phyloP scores from a whole-genome alignment of 2,888 invertebrate species.

The Aleiodes leptofemur region DNA sequence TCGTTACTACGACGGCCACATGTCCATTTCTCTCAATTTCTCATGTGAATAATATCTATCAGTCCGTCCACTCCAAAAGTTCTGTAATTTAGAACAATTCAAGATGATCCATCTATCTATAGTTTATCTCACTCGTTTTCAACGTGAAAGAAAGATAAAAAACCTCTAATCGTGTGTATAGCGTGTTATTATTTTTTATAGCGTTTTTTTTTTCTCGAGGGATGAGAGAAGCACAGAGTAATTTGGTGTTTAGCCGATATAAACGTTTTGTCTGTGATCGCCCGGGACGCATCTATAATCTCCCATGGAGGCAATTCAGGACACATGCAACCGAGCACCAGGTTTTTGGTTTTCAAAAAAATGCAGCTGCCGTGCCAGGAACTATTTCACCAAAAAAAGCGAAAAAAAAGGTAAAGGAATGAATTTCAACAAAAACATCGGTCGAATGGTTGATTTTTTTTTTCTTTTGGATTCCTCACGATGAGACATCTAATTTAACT shows the following conservation, averaged over 20 bases:
- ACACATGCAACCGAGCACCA: constrained; percentile 63
- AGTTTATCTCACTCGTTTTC: not conserved
- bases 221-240: constrained; percentile 62
- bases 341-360: constrained; percentile 51
- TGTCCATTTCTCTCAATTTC: no score
- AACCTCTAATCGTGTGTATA: constrained; percentile 59
- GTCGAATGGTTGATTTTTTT: not conserved
- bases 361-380: constrained; percentile 67
- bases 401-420: not conserved
- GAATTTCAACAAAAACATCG: constrained; percentile 11
- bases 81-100: not conserved
- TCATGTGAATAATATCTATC: not conserved
- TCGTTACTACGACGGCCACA: no score
- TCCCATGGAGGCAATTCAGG: constrained; percentile 60
- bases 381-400: constrained; percentile 46
- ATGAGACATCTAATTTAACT: not conserved
- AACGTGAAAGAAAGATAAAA: constrained; percentile 24
- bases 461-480: constrained; percentile 12
- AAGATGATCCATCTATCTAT: constrained; percentile 5
- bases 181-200: constrained; percentile 72
- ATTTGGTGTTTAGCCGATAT: constrained; percentile 73
- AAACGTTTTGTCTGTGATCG: constrained; percentile 74
- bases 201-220: constrained; percentile 38
- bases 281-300: constrained; percentile 72
- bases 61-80: not conserved